Conservation (phyloP, 2,113 vertebrate species). For the Vidua macroura region DNA sequence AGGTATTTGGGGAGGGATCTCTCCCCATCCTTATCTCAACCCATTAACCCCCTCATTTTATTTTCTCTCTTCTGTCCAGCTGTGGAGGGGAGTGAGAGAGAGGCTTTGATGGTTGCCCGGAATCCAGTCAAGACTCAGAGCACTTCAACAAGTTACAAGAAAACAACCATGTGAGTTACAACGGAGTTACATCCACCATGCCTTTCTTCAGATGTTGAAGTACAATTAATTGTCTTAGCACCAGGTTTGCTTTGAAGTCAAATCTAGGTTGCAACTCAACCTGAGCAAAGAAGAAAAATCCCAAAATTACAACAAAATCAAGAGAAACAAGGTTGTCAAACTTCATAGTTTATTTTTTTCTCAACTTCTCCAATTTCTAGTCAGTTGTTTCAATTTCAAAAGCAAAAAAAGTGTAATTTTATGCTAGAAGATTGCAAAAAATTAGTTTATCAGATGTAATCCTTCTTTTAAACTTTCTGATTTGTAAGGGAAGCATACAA, state of each 20-base stretch:
- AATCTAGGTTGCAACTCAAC: neutral
- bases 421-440: neutral
- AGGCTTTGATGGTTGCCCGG: neutral
- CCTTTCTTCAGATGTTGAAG: neutral
- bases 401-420: neutral
- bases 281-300: neutral
- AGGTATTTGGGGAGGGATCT: neutral
- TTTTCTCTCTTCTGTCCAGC: neutral
- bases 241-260: neutral
- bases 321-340: neutral
- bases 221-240: neutral
- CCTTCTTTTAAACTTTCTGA: neutral
- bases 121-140: neutral
- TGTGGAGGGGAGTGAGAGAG: neutral
- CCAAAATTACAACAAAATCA: neutral
- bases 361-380: neutral
- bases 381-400: neutral
- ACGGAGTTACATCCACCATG: accelerated
- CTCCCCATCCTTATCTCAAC: neutral
- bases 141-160: neutral
- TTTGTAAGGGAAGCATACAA: neutral
- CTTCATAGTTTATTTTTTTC: neutral
- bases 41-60: neutral
- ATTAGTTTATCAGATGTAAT: neutral
- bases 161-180: accelerated